Evolutionary conservation across 2,888 invertebrate genomes (phyloP), one percentile per base, ranked within the genome.

Genomic region (Nesidiocoris tenuis): DNA sequence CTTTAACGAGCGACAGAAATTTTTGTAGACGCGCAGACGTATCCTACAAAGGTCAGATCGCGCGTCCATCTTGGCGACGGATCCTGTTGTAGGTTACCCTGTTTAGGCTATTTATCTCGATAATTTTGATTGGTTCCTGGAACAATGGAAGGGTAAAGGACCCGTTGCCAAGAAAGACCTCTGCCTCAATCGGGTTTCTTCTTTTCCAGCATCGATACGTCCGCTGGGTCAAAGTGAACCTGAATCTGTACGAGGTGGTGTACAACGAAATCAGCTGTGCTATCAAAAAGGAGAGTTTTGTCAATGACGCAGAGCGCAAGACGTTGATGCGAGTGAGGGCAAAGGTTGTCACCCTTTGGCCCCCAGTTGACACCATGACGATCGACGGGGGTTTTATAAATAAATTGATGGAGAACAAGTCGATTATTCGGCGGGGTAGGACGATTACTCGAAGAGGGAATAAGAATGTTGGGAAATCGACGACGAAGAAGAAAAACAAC

Each of bases 221-320:
- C 24, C 75, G 61, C 19, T 75, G 64, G 61, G 68, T 77, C 7
- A 65, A 61, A 54, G 59, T 75, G 18, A 12, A 59, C 55, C 21
- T 77, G 9, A 77, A 77, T 39, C 23, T 75, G 1, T 77, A 54
- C 39, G 75, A 77, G 54, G n/a, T 77, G n/a, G 55, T 77, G 65
- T 64, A 56, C 17, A 77, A 75, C 66, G 77, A 77, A 56, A 21
- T 74, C 16, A 54, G 61, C 21, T 63, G 57, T 22, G 71, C 77
- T 17, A 22, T 77, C 18, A 16, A 39, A 3, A 67, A 59, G 24
- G 72, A 77, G 24, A 59, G 59, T n/a, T 77, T 54, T 66, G 39
- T 55, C 19, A 63, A 61, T 55, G 56, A 17, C 7, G 18, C 54
- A 5, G 70, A 77, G 55, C 1, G 54, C 22, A 17, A 65, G 16